Evolutionary conservation across 1,140 invertebrate species (phyloP), one percentile per base, ranked within the genome.

Genomic region (Parapsyche elsis): DNA sequence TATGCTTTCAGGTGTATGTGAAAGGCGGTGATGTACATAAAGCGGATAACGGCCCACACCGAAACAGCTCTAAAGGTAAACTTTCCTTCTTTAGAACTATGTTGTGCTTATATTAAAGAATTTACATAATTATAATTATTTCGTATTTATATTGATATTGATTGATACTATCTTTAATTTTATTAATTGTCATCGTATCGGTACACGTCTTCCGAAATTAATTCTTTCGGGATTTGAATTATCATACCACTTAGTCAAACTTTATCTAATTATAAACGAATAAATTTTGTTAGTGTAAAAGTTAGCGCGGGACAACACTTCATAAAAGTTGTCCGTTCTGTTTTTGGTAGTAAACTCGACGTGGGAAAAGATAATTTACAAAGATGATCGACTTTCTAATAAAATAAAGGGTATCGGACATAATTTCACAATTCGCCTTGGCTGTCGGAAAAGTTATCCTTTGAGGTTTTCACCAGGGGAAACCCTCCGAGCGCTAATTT

Each of bases 211-310:
- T 16, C 5, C 49, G 49, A 53, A 53, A 53, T 53, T 53, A 53
- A 67, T 67, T 67, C 12, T 23, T 7, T 12, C 23, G 26, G 9
- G 24, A 67, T 7, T 23, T 67, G 21, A 24, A 23, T 67, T 23
- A 12, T 24, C 0, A 67, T 67, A 5, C 64, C 21, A 23, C 19
- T 67, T 30, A 67, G 23, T 67, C 21, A 67, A 67, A 67, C 21
- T 67, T 75, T 75, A 75, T 75, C 45, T 46, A 75, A 75, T 75
- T 75, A 75, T 23, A 57, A 53, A 16, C 73, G 19, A n/a, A 57
- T 46, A 75, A 75, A 75, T 75, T 75, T 46, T 21, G 73, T 75
- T 30, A 75, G 73, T 75, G 73, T 49, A 46, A 75, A 75, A 46
- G 73, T 75, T 67, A 67, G 14, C 23, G 64, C 9, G 14, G 5